Evolutionary conservation across 2,113 vertebrate species (phyloP), one percentile per base, ranked within the genome.

Genomic region (Arenaria interpres): DNA sequence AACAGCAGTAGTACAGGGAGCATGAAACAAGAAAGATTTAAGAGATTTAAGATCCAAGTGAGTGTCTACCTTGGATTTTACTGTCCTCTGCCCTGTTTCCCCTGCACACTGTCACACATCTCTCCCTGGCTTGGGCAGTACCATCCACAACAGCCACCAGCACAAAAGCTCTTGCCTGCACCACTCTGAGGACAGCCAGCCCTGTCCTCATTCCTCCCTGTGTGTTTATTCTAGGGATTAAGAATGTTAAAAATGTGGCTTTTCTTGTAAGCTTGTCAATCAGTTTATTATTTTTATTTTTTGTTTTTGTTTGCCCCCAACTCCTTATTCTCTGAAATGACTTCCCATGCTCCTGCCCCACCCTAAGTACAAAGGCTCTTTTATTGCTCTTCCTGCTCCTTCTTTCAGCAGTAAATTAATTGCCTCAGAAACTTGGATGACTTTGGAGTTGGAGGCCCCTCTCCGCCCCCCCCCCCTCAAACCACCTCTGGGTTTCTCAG

Each of bases 171-270:
- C 22, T 33, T 67, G 53, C n/a, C 43, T 68, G 50, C 64, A 64
- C 46, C 33, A 30, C 46, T 86, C 72, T 45, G 57, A 90, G 86
- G 86, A 91, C 56, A 60, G 73, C 64, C 66, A 76, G 51, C 53
- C 33, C 63, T 91, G 51, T 90, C 72, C 81, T 96, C 51, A 27
- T 92, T 69, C 69, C 62, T 85, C 66, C 77, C 10, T 45, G 6
- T 14, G 74, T 93, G 86, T 97, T 88, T 90, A 81, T 93, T 90
- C 46, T 86, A 66, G 64, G 69, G 63, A 92, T 96, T 88, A 96
- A 95, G 92, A 93, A 80, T 86, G 96, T 75, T 85, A 94, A 91
- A 97, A 96, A 93, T 87, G 39, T 69, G 88, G 68, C 88, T 97
- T 86, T 94, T 85, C 84, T 93, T 82, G 79, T 82, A 68, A 89